These are phyloP conservation scores for Platycheirus rosarum DNA, from an alignment of 2,888 invertebrate genomes.

Conservation along the genomic window DNA sequence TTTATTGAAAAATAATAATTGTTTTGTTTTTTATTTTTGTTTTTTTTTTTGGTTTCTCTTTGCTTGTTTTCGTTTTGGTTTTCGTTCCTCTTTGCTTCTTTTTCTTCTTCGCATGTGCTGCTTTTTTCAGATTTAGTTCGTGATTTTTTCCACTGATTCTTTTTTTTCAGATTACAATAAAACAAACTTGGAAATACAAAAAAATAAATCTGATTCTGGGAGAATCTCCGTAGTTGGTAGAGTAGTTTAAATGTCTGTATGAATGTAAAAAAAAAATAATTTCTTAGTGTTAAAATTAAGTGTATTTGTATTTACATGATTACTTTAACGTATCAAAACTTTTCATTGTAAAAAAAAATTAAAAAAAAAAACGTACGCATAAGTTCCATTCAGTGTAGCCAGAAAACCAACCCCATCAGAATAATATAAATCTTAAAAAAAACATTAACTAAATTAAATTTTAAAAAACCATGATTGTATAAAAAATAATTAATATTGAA, in stretches of 20 bases:
- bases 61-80: constrained; percentile 33
- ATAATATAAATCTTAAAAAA: constrained; percentile 54
- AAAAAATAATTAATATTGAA: constrained; percentile 68
- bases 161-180: constrained; percentile 39
- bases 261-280: constrained; percentile 63
- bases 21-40: constrained; percentile 40
- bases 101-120: constrained; percentile 34
- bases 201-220: constrained; percentile 58
- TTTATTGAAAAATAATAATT: constrained; percentile 70
- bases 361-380: constrained; percentile 33
- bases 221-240: constrained; percentile 59
- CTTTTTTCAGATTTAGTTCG: background rate
- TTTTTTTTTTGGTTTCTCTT: background rate
- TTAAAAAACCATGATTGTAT: constrained; percentile 67
- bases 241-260: constrained; percentile 71
- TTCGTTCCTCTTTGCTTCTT: constrained; percentile 30
- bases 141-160: constrained; percentile 13
- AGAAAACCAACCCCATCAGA: constrained; percentile 48
- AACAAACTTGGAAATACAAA: constrained; percentile 45
- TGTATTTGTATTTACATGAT: constrained; percentile 72
- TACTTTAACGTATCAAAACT: constrained; percentile 74
- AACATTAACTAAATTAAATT: constrained; percentile 38
- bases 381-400: constrained; percentile 49
- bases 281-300: constrained; percentile 74
- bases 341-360: constrained; percentile 79